Base-by-base conservation (phyloP, 2,888 invertebrate species). In the Geotrupes spiniger region DNA sequence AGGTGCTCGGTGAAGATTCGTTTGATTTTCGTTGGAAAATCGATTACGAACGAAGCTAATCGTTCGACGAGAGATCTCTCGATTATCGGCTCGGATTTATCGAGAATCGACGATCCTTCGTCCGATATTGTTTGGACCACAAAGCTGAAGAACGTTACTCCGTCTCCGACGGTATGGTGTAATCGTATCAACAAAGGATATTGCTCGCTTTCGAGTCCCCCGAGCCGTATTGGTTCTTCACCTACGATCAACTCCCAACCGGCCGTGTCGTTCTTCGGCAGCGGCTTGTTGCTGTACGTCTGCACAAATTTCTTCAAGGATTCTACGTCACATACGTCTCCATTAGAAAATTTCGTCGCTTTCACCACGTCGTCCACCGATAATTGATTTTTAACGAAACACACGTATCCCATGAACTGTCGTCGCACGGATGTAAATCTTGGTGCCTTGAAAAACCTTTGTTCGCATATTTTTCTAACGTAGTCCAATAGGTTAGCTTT, bases 191-290 rank as follows among this genome's bases (percentile, higher is more conserved):
- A 36, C 11, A 43, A n/a, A 9, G 36, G 33, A 43, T 14, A 43
- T 1, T 25, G 31, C 9, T 16, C 17, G 4, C n/a, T n/a, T 29
- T n/a, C 31, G 4, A 12, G n/a, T n/a, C 15, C 33, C 12, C 12
- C 11, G 8, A 36, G 6, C n/a, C 14, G 4, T 1, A 43, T 11
- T 2, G 36, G 43, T 17, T 43, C 25, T 10, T 10, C 12, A 5
- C 43, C 25, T 14, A 36, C 43, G 11, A 43, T 33, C 6, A 43
- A n/a, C 21, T 43, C 43, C 21, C 31, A 43, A 21, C 36, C 33
- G 10, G 36, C 43, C 15, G 31, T 29, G 31, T 42, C 28, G 3
- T 43, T 12, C 14, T 36, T 43, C 6, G 43, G 43, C 12, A 43
- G 15, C 10, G 21, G 25, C 12, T 25, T 11, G n/a, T 43, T 43